Conservation (phyloP, 2,888 invertebrate species). For the Melangyna quadrimaculata region DNA sequence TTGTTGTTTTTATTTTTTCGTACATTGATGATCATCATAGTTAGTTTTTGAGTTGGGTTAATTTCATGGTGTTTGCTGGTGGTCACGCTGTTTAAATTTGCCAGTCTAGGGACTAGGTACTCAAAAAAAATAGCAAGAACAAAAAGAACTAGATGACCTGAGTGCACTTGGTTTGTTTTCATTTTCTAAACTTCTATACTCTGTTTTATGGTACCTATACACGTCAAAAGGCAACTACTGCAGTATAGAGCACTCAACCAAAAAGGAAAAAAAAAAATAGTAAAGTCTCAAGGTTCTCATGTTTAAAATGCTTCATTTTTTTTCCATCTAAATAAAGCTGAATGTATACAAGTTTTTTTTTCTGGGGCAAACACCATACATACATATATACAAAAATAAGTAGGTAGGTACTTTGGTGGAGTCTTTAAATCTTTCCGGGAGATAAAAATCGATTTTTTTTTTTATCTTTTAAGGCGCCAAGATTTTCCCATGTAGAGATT, state of each 20-base stretch:
- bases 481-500: background rate
- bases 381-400: too few relatives aligned
- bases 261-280: background rate
- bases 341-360: background rate
- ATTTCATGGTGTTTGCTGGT: constrained; percentile 5
- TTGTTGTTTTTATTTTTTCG: background rate
- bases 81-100: constrained; percentile 22
- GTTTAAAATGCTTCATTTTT: background rate
- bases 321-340: background rate
- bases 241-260: background rate
- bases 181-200: background rate
- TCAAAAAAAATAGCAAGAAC: background rate
- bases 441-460: constrained; percentile 3
- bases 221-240: background rate
- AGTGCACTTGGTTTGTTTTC: background rate
- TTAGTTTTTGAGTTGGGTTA: constrained; percentile 2
- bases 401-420: background rate
- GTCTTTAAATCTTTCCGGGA: background rate
- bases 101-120: background rate
- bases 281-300: constrained; percentile 22
- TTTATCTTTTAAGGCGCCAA: background rate
- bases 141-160: background rate
- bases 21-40: background rate
- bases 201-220: too few relatives aligned
- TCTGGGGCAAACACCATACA: background rate